A percentile compares a stretch with the other conserved stretches of the same genome.
These are phyloP conservation scores for Cydia splendana DNA, from an alignment of 1,140 invertebrate genomes.

Conservation along the genomic window DNA sequence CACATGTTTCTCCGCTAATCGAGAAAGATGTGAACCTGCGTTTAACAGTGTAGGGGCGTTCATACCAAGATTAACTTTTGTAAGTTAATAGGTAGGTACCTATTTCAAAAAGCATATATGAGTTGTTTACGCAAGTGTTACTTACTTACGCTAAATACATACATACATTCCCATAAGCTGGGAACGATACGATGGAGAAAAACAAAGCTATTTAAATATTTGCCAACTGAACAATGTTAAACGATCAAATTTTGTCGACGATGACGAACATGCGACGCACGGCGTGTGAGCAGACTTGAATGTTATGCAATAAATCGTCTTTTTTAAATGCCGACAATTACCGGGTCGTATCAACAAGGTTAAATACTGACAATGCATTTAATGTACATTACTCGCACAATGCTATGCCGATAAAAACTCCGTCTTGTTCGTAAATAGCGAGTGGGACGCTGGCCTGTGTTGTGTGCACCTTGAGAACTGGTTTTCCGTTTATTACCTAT, in stretches of 20 bases:
- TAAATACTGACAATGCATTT: constrained; percentile 52
- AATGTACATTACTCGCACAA: constrained; percentile 43
- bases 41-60: too few relatives aligned
- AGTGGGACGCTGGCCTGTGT: constrained; percentile 32
- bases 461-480: constrained; percentile 32
- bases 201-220: constrained; percentile 35
- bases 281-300: constrained; percentile 49
- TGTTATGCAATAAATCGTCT: constrained; percentile 59
- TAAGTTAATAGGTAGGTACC: background rate
- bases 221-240: constrained; percentile 35
- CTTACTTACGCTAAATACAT: background rate
- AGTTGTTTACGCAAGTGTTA: constrained; percentile 14
- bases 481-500: constrained; percentile 28
- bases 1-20: too few relatives aligned
- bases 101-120: background rate
- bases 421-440: constrained; percentile 42
- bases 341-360: constrained; percentile 49
- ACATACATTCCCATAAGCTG: constrained; percentile 1
- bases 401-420: constrained; percentile 38
- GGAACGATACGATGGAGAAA: background rate
- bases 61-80: too few relatives aligned
- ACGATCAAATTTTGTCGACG: constrained; percentile 36
- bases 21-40: too few relatives aligned
- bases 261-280: constrained; percentile 40
- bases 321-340: constrained; percentile 41